Percentiles rank a stretch among this genome's conserved stretches.
Evolutionary conservation across 2,888 invertebrate species (phyloP).

Genomic region (Zygothrica quintamaculata): DNA sequence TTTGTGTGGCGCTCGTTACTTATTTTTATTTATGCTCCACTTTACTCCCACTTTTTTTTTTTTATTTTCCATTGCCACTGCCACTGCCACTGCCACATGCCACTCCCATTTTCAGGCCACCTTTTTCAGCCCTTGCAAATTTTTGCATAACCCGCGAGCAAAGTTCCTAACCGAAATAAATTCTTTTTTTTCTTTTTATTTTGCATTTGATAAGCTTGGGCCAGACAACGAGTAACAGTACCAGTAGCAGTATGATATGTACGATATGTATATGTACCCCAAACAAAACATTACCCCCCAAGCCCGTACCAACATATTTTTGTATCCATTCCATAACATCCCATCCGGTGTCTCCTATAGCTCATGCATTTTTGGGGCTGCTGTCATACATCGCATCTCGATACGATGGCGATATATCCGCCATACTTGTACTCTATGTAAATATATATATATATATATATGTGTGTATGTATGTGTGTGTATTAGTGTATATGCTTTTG

Average conservation of each 20-base stretch:
- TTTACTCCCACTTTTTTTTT: constrained; percentile 23
- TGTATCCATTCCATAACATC: too few species aligned
- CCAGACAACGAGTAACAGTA: constrained; percentile 49
- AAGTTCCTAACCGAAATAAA: constrained; percentile 78
- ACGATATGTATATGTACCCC: constrained; percentile 16
- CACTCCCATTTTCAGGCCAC: constrained; percentile 1
- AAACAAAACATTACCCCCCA: constrained; percentile 39
- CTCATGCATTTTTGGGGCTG: constrained; percentile 70
- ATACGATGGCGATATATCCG: constrained; percentile 52
- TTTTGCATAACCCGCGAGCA: constrained; percentile 79
- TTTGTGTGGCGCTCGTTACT: constrained; percentile 75
- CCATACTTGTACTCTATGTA: constrained; percentile 9
- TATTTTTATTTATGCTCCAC: constrained; percentile 72
- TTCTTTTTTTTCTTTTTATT: constrained; percentile 71
- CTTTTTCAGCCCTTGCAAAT: constrained; percentile 56
- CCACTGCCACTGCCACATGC: constrained; percentile 3
- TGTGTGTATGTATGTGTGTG: constrained; percentile 15
- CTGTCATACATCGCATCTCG: constrained; percentile 75
- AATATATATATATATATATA: constrained; percentile 26
- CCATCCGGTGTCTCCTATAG: constrained; percentile 36
- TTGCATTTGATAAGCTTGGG: constrained; percentile 76
- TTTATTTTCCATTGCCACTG: neutral
- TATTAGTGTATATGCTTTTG: constrained; percentile 24
- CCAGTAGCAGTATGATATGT: constrained; percentile 19
- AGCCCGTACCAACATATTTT: neutral